Evolutionary conservation across 1,140 invertebrate genomes (phyloP).

Genomic region (Armadillidium nasatum): DNA sequence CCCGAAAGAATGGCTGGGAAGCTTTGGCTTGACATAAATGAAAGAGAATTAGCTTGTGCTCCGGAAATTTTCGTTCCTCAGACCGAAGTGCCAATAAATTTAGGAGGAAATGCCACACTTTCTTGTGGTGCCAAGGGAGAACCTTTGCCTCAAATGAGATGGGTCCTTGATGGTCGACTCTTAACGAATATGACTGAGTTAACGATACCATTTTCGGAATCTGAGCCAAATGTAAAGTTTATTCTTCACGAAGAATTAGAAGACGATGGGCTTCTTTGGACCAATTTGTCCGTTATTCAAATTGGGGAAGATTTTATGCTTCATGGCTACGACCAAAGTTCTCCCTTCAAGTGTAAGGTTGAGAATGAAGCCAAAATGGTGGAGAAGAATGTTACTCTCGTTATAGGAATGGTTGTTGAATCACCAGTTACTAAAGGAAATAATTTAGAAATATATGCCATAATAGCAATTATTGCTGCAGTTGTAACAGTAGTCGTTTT

Average conservation of each 20-base stretch:
- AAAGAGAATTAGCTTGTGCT: slow-evolving; percentile 67
- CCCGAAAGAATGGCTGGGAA: slow-evolving; percentile 58
- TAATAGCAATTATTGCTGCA: slow-evolving; percentile 58
- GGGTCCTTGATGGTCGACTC: slow-evolving; percentile 71
- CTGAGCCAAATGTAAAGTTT: slow-evolving; percentile 31
- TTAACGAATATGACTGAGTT: slow-evolving; percentile 52
- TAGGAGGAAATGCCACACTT: slow-evolving; percentile 70
- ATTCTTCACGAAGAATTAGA: slow-evolving; percentile 47
- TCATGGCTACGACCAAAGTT: slow-evolving; percentile 56
- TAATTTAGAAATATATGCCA: slow-evolving; percentile 59
- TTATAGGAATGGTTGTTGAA: slow-evolving; percentile 63
- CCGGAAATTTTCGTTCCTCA: slow-evolving; percentile 61
- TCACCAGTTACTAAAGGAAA: slow-evolving; percentile 58
- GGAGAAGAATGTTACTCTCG: slow-evolving; percentile 53
- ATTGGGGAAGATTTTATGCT: slow-evolving; percentile 57
- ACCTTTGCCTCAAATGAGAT: slow-evolving; percentile 73
- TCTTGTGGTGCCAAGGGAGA: slow-evolving; percentile 74
- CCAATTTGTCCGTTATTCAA: slow-evolving; percentile 69
- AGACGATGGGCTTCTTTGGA: slow-evolving; percentile 58
- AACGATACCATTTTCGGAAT: slow-evolving; percentile 22
- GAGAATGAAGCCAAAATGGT: slow-evolving; percentile 67
- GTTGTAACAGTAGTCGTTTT: slow-evolving; percentile 49
- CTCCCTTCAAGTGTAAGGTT: slow-evolving; percentile 74
- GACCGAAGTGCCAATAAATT: slow-evolving; percentile 62
- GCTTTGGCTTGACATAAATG: slow-evolving; percentile 62